Evolutionary conservation across 2,797 vertebrate species (phyloP), one percentile per base, ranked within the genome.

Genomic region (Pristis pectinata): DNA sequence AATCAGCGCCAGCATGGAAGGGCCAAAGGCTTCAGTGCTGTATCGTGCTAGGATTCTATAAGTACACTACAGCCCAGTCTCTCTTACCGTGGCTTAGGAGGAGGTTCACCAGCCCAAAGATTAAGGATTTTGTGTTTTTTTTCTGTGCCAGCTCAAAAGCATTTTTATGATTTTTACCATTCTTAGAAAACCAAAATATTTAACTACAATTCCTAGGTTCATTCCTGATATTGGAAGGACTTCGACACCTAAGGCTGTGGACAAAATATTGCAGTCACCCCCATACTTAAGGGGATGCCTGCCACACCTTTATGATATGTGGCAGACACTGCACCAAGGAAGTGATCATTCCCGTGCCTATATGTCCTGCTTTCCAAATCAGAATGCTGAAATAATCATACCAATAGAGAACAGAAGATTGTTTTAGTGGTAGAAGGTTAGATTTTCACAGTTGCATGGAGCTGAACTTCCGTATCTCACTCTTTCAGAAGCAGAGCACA

Each of bases 391-490:
- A 79, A 3, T 37, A 41, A 79, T n/a, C 15, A 41, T 15, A 41
- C 74, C 34, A n/a, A 19, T 79, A 37, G 15, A 79, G 77, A 79
- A 41, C 37, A 79, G 9, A 41, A 41, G 13, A 37, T 79, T 19
- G 77, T 41, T 79, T 79, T 79, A 37, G 11, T n/a, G 2, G 77
- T 37, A 79, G n/a, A 79, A 1, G 79, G 37, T 79, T 79, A 13
- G 6, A 79, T 79, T 41, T 34, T 17, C 56, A 19, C 87, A 41
- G 59, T 41, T 91, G 22, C 87, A 44, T 91, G 59, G 61, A 91
- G 61, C 87, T 91, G 61, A 91, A 89, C 67, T 41, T 91, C n/a
- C 91, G 8, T 91, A 91, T 67, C 56, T 89, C n/a, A 91, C 7
- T 91, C 22, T 91, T 91, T 67, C 87, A 91, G 87, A 91, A 91